These are phyloP conservation scores for Euphydryas editha DNA, from an alignment of 2,888 invertebrate species.

Conservation along the genomic window DNA sequence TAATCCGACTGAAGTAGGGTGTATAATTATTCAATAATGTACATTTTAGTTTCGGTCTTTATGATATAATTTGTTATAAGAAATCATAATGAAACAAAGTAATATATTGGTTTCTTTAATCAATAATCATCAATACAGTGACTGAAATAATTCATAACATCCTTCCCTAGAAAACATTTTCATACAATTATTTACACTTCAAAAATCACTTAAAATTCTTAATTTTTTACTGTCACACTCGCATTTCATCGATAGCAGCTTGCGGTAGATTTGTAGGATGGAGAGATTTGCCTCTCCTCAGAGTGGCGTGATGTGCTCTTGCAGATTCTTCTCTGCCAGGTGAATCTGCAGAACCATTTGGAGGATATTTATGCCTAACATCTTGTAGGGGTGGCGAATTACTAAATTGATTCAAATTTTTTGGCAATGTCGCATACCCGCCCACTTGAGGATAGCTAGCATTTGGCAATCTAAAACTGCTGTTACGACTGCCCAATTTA, in stretches of 20 bases:
- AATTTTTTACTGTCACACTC: slow-evolving; percentile 88
- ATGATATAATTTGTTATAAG: background rate
- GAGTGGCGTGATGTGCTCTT: slow-evolving; percentile 70
- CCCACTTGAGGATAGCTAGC: slow-evolving; percentile 74
- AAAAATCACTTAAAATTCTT: slow-evolving; percentile 53
- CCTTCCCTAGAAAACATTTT: slow-evolving; percentile 56
- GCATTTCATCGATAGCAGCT: slow-evolving; percentile 94
- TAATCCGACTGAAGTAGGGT: background rate
- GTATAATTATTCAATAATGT: background rate
- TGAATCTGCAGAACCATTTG: slow-evolving; percentile 82
- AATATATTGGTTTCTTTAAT: slow-evolving; percentile 55
- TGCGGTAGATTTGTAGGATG: slow-evolving; percentile 88
- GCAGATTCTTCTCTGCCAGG: slow-evolving; percentile 58
- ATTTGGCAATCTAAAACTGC: slow-evolving; percentile 76
- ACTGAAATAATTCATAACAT: slow-evolving; percentile 68
- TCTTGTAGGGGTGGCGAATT: slow-evolving; percentile 76
- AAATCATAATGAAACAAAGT: slow-evolving; percentile 16
- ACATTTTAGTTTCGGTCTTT: background rate
- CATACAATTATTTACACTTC: slow-evolving; percentile 68
- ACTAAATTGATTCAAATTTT: slow-evolving; percentile 83
- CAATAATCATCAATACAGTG: slow-evolving; percentile 64
- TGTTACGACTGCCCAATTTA: slow-evolving; percentile 80
- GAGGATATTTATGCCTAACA: slow-evolving; percentile 83
- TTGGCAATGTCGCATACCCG: slow-evolving; percentile 84
- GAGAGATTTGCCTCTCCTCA: slow-evolving; percentile 72